Conservation (phyloP, 1,140 invertebrate species). For the Lordiphosa mommai region DNA sequence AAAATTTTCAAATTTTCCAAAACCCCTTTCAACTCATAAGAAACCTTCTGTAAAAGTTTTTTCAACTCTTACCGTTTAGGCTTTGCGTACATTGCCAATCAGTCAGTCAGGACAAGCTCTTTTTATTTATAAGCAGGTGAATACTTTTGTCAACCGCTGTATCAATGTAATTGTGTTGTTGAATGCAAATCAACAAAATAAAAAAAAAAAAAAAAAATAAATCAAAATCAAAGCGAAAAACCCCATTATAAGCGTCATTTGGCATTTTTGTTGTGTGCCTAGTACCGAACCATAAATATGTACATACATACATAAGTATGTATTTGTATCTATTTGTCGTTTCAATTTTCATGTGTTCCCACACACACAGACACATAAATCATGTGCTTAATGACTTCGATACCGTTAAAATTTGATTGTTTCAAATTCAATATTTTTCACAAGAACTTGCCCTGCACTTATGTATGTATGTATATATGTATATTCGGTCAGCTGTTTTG, state of each 20-base stretch:
- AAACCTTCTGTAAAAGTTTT: too few species aligned
- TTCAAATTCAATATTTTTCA: too few species aligned
- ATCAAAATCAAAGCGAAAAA: constrained; percentile 9
- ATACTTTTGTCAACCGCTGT: too few species aligned
- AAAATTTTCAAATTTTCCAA: too few species aligned
- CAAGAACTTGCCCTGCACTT: not conserved
- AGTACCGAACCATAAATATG: not conserved
- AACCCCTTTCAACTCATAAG: too few species aligned
- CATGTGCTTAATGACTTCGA: constrained; percentile 35
- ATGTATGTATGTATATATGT: constrained; percentile 7
- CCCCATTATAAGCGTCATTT: constrained; percentile 12
- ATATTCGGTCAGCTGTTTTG: constrained; percentile 59
- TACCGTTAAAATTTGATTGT: not conserved
- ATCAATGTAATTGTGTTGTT: too few species aligned
- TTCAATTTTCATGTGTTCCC: constrained; percentile 52
- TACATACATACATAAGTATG: constrained; percentile 12
- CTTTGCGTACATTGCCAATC: too few species aligned
- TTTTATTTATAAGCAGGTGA: too few species aligned
- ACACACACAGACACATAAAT: constrained; percentile 29
- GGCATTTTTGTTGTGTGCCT: constrained; percentile 12
- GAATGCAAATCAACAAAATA: not conserved
- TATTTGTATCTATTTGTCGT: constrained; percentile 43
- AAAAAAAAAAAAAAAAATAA: too few species aligned
- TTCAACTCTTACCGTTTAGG: too few species aligned
- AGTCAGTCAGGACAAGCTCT: too few species aligned